These are phyloP conservation scores for Ctenicera cuprea DNA, from an alignment of 2,888 invertebrate species.

Conservation along the genomic window DNA sequence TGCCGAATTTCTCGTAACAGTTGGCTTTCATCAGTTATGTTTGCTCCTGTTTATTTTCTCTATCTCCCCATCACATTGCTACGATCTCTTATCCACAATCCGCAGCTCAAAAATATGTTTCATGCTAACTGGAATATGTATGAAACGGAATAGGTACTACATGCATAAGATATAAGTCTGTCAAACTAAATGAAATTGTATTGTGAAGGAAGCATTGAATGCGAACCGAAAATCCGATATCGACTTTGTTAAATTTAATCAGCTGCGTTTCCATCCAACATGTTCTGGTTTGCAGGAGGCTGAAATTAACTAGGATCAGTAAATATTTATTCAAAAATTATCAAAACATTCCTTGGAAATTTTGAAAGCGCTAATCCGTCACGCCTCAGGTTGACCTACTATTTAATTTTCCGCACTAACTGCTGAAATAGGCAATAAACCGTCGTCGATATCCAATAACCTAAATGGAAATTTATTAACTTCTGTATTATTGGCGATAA, in stretches of 20 bases:
- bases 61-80: neutral
- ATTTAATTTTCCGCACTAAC: constrained; percentile 16
- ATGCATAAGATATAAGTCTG: constrained; percentile 17
- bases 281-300: neutral
- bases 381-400: neutral
- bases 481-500: constrained; percentile 25
- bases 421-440: constrained; percentile 7
- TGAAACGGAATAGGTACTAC: neutral
- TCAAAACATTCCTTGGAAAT: neutral
- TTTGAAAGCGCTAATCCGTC: neutral
- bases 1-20: neutral
- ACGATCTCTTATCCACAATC: neutral
- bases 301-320: neutral
- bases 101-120: neutral
- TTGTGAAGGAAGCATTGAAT: constrained; percentile 6
- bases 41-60: constrained; percentile 3
- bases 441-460: constrained; percentile 24
- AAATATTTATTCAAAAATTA: constrained; percentile 16
- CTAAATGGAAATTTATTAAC: constrained; percentile 35
- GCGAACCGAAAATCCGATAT: constrained; percentile 10
- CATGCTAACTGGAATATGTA: neutral
- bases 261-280: neutral
- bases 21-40: neutral
- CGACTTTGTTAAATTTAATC: neutral
- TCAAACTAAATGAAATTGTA: constrained; percentile 17